Percentiles rank a stretch among this genome's conserved stretches.
Evolutionary conservation across 2,797 vertebrate genomes (phyloP).

Genomic region (Echiichthys vipera): DNA sequence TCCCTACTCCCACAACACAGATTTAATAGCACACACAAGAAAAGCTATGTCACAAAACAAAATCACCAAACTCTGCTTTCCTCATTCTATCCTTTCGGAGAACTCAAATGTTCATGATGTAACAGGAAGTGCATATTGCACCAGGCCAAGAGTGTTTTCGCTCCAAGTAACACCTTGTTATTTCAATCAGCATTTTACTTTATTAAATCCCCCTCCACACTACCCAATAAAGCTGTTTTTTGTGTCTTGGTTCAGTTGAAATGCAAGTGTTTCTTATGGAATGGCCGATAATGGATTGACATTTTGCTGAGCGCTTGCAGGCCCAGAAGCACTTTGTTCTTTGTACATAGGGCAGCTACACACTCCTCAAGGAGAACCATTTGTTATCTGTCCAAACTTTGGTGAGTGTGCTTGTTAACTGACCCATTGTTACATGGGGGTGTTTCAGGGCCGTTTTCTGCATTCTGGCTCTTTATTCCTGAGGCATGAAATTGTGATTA

Average conservation of each 20-base stretch:
- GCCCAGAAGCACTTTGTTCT: conserved; percentile 45
- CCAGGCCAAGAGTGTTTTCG: conserved; percentile 70
- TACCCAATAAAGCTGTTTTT: conserved; percentile 37
- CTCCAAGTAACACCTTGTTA: conserved; percentile 67
- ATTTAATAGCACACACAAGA: conserved; percentile 67
- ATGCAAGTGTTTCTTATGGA: conserved; percentile 53
- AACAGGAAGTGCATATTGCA: conserved; percentile 70
- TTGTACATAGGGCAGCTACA: conserved; percentile 53
- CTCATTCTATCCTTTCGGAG: conserved; percentile 34
- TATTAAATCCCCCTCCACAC: conserved; percentile 62
- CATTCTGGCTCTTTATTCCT: conserved; percentile 64
- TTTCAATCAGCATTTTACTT: conserved; percentile 67
- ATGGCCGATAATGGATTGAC: conserved; percentile 45
- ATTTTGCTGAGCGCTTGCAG: conserved; percentile 52
- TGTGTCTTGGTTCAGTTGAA: conserved; percentile 54
- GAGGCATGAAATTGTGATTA: conserved; percentile 72
- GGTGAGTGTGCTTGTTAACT: conserved; percentile 70
- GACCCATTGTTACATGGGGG: conserved; percentile 68
- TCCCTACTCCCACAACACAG: conserved; percentile 64
- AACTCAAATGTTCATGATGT: conserved; percentile 64
- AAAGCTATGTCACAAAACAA: conserved; percentile 58
- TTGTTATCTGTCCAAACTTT: conserved; percentile 75
- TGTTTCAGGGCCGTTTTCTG: conserved; percentile 51
- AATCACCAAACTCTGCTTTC: conserved; percentile 43
- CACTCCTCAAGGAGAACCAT: conserved; percentile 67